phyloP scores from a whole-genome alignment of 92 coral and sea anemone genomes.

The Parazoanthus swiftii region DNA sequence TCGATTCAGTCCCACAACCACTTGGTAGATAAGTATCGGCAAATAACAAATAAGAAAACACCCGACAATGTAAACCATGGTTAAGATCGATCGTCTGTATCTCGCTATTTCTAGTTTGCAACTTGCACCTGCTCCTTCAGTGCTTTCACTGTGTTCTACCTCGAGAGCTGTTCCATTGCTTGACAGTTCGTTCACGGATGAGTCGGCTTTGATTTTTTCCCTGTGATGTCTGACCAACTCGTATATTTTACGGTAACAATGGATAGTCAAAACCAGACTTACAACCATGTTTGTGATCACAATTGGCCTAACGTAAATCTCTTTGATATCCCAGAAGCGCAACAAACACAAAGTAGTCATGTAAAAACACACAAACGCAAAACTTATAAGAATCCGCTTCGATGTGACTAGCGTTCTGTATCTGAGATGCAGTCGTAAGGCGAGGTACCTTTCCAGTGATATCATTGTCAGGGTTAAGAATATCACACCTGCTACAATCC shows the following conservation, averaged over 20 bases:
- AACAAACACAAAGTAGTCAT: constrained; percentile 7
- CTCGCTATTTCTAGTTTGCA: constrained; percentile 15
- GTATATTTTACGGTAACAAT: constrained; percentile 34
- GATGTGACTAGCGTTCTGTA: constrained; percentile 13
- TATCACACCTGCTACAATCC: constrained; percentile 23
- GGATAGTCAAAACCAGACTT: not conserved
- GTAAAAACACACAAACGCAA: not conserved
- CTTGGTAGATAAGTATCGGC: constrained; percentile 32
- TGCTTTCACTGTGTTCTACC: not conserved
- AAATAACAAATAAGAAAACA: constrained; percentile 17
- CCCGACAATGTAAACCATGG: constrained; percentile 31
- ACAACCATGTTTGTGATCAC: constrained; percentile 23
- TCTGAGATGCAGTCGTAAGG: constrained; percentile 19
- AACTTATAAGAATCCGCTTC: not conserved
- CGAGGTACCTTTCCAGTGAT: constrained; percentile 26
- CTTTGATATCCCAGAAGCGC: constrained; percentile 32
- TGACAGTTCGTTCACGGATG: not conserved
- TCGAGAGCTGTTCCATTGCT: not conserved
- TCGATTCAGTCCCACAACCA: constrained; percentile 4
- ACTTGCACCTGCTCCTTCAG: not conserved
- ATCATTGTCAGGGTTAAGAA: constrained; percentile 15
- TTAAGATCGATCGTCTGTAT: constrained; percentile 26
- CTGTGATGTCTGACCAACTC: constrained; percentile 26
- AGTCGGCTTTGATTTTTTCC: constrained; percentile 16
- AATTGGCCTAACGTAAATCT: constrained; percentile 30